phyloP scores from a whole-genome alignment of 2,113 vertebrate species.

The Antennarius striatus region DNA sequence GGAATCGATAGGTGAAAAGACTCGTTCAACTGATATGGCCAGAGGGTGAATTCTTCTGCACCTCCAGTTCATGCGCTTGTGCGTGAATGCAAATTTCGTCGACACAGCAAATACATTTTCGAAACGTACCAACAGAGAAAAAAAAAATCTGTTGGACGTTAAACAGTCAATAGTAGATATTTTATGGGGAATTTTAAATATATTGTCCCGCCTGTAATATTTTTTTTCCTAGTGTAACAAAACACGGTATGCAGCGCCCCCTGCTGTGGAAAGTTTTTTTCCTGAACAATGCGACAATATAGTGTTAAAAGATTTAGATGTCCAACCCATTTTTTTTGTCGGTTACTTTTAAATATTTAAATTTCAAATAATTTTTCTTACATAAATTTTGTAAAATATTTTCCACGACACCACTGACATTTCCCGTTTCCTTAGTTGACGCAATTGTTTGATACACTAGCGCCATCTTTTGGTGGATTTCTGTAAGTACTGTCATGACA shows the following conservation, averaged over 20 bases:
- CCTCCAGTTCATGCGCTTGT: slow-evolving; percentile 10
- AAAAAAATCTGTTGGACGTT: background rate
- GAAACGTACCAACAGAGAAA: background rate
- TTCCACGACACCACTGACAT: too few relatives aligned
- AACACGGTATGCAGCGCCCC: slow-evolving; percentile 42
- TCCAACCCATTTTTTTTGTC: too few relatives aligned
- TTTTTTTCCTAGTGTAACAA: background rate
- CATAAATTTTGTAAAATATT: too few relatives aligned
- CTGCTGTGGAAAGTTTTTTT: slow-evolving; percentile 4
- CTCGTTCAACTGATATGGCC: slow-evolving; percentile 49
- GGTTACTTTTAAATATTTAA: too few relatives aligned
- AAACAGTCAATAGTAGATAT: accelerated
- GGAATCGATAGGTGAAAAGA: slow-evolving; percentile 58
- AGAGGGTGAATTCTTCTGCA: slow-evolving; percentile 59
- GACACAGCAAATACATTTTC: slow-evolving; percentile 7
- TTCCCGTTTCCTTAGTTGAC: accelerated
- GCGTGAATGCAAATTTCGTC: slow-evolving; percentile 34
- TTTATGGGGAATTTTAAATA: background rate
- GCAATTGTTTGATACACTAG: background rate
- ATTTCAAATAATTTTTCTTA: too few relatives aligned
- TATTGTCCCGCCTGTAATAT: background rate
- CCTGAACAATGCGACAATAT: too few relatives aligned
- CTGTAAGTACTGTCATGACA: background rate
- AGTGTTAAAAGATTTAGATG: too few relatives aligned
- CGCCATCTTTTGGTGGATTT: slow-evolving; percentile 35